Conservation (phyloP, 2,797 vertebrate species). For the Micromesistius poutassou region DNA sequence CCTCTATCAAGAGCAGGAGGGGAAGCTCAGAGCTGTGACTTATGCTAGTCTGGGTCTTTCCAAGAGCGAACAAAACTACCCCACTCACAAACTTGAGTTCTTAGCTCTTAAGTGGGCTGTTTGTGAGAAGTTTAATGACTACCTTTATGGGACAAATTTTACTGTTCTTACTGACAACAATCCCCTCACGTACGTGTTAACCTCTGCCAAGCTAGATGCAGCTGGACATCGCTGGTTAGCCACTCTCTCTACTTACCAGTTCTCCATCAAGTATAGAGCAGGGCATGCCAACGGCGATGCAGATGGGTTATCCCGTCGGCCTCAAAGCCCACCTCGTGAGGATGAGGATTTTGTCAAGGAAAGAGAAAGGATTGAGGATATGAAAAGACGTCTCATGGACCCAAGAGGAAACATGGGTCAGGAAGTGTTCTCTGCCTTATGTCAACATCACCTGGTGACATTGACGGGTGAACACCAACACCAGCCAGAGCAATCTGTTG, state of each 20-base stretch:
- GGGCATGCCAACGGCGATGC: slow-evolving; percentile 8
- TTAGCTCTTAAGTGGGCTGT: neutral
- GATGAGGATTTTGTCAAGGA: neutral
- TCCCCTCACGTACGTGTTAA: neutral
- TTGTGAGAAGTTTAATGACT: neutral
- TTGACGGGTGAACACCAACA: neutral
- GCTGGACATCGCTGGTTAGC: slow-evolving; percentile 6
- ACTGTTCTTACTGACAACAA: too few relatives aligned
- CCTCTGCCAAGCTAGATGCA: neutral
- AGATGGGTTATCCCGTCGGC: neutral
- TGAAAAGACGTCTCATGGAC: neutral
- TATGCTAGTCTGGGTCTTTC: neutral
- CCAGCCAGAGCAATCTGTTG: neutral
- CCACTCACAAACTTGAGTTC: neutral
- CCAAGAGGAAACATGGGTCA: neutral
- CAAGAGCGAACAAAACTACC: neutral
- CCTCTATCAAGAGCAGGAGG: neutral
- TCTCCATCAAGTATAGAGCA: slow-evolving; percentile 10
- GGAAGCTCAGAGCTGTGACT: neutral
- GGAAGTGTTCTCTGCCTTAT: neutral
- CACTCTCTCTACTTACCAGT: slow-evolving; percentile 11
- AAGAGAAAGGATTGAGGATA: neutral
- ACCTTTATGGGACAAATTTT: too few relatives aligned
- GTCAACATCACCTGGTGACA: neutral
- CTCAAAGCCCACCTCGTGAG: neutral